Percentiles rank a stretch among this genome's conserved stretches.
These are phyloP conservation scores for Lacerta agilis DNA, from an alignment of 2,797 vertebrate genomes.

Conservation along the genomic window DNA sequence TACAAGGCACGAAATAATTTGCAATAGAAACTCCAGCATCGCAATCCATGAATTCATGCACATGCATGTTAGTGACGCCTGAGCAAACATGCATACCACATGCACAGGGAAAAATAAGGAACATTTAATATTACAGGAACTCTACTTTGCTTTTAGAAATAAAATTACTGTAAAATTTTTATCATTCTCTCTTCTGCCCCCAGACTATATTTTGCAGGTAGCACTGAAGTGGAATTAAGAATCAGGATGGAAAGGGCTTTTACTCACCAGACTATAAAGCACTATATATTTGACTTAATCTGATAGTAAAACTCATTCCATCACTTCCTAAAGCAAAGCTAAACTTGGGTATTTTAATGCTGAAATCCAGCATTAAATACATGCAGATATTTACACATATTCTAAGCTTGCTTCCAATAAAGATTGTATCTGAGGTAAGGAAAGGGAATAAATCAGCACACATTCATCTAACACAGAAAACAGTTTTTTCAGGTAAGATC, in stretches of 20 bases:
- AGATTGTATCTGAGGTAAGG: constrained; percentile 39
- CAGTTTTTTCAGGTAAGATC: constrained; percentile 49
- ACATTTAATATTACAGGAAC: constrained; percentile 56
- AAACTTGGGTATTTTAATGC: constrained; percentile 51
- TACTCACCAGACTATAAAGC: constrained; percentile 22
- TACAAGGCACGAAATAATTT: constrained; percentile 69
- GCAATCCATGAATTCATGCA: constrained; percentile 73
- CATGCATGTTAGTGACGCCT: constrained; percentile 73
- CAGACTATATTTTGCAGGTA: constrained; percentile 26
- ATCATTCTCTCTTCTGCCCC: constrained; percentile 22
- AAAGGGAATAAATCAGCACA: constrained; percentile 57
- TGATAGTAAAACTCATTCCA: constrained; percentile 10
- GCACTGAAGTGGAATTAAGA: constrained; percentile 35
- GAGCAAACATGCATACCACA: constrained; percentile 64
- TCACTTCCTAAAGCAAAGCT: constrained; percentile 40
- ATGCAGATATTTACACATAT: constrained; percentile 53
- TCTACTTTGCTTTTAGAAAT: constrained; percentile 37
- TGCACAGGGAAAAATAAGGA: constrained; percentile 71
- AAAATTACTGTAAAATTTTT: constrained; percentile 47
- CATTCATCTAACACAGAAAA: constrained; percentile 56
- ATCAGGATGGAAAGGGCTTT: constrained; percentile 10
- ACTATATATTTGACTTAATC: constrained; percentile 38
- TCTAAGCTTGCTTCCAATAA: constrained; percentile 44
- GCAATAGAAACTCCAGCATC: constrained; percentile 66
- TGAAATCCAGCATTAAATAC: constrained; percentile 61